phyloP scores from a whole-genome alignment of 2,797 vertebrate species.

The Apogon talboti region DNA sequence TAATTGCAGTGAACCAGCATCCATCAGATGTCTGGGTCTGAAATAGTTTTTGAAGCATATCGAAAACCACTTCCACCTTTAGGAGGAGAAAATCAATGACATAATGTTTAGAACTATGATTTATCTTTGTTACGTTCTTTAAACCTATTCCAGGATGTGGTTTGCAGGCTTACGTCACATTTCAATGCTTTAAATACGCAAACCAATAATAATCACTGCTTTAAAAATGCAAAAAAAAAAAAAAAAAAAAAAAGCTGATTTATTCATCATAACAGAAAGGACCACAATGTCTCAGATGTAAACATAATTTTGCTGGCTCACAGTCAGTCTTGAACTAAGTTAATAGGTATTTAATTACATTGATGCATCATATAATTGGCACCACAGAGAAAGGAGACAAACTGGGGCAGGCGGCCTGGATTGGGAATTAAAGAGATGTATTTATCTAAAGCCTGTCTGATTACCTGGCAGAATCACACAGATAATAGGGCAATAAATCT shows the following conservation, averaged over 20 bases:
- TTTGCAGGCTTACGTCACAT: neutral
- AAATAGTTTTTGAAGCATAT: too few species aligned
- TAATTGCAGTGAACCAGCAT: slow-evolving; percentile 7
- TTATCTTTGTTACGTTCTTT: too few species aligned
- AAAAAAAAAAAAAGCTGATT: slow-evolving; percentile 49
- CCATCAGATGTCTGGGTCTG: neutral
- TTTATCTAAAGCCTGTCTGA: slow-evolving; percentile 84
- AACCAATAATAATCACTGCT: slow-evolving; percentile 52
- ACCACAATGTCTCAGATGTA: slow-evolving; percentile 57
- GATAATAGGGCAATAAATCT: slow-evolving; percentile 84
- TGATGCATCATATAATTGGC: slow-evolving; percentile 84
- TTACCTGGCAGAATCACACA: slow-evolving; percentile 82
- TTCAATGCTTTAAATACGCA: slow-evolving; percentile 35
- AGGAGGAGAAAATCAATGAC: too few species aligned
- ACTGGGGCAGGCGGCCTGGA: slow-evolving; percentile 73
- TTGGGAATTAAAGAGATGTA: slow-evolving; percentile 83
- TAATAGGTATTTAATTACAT: slow-evolving; percentile 86
- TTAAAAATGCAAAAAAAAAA: slow-evolving; percentile 20
- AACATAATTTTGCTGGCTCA: slow-evolving; percentile 73
- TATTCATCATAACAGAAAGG: slow-evolving; percentile 51
- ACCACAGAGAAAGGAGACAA: slow-evolving; percentile 71
- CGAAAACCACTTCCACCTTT: too few species aligned
- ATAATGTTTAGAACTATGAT: too few species aligned
- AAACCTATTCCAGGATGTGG: too few species aligned
- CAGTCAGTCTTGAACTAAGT: slow-evolving; percentile 73